Percentiles rank a stretch among this genome's conserved stretches.
Conservation (phyloP, 2,888 invertebrate genomes). For the Nysson spinosus region DNA sequence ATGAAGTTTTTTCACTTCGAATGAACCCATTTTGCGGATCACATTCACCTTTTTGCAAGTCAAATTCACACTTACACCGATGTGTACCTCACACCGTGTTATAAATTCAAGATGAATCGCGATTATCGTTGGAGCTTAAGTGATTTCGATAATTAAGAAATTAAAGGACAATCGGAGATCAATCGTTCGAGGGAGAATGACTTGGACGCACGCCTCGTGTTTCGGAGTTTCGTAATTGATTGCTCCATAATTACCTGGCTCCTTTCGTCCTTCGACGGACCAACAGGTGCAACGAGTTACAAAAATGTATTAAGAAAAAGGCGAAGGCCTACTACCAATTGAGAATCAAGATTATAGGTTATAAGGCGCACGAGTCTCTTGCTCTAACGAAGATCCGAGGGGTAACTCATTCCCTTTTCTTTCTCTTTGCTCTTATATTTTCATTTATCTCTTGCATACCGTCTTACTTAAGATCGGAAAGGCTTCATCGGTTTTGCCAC, state of each 20-base stretch:
- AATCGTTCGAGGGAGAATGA: slow-evolving; percentile 8
- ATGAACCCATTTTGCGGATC: too few relatives aligned
- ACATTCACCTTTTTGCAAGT: too few relatives aligned
- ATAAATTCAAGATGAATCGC: slow-evolving; percentile 4
- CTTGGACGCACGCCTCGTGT: slow-evolving; percentile 25
- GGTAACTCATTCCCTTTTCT: slow-evolving; percentile 5
- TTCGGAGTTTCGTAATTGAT: slow-evolving; percentile 53
- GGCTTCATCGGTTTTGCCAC: too few relatives aligned
- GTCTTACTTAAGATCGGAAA: slow-evolving; percentile 16
- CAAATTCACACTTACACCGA: too few relatives aligned
- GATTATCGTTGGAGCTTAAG: slow-evolving; percentile 8
- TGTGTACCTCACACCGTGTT: too few relatives aligned
- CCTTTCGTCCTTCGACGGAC: slow-evolving; percentile 42
- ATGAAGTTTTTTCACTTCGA: too few relatives aligned
- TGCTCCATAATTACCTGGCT: slow-evolving; percentile 52
- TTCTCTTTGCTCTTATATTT: neutral
- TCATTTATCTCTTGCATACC: slow-evolving; percentile 25
- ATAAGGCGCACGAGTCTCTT: slow-evolving; percentile 4
- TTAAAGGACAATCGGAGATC: slow-evolving; percentile 38
- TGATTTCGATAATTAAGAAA: slow-evolving; percentile 52
- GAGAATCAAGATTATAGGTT: slow-evolving; percentile 48
- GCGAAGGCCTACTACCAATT: slow-evolving; percentile 43
- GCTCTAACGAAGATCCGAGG: slow-evolving; percentile 29
- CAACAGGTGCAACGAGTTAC: slow-evolving; percentile 56
- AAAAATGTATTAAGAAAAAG: slow-evolving; percentile 50